Base-by-base conservation (phyloP, 2,797 vertebrate species). In the Octomys mimax region DNA sequence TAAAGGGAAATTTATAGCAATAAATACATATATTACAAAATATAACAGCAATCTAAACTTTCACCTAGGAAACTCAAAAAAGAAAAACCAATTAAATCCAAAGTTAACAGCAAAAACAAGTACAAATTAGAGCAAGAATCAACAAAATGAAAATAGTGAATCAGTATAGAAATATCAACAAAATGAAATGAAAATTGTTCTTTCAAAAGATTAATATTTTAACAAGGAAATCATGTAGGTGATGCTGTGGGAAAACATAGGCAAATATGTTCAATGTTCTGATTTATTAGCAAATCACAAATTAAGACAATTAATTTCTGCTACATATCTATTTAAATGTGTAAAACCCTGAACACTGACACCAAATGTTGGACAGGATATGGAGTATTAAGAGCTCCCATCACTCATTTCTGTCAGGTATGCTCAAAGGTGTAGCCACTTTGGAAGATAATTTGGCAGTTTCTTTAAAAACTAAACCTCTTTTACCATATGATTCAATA, bases 221-320 rank as follows among this genome's bases (percentile, higher is more conserved):
- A 66, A 19, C 46, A 81, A 77, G 70, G 28, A 77, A 82, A 13
- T 61, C 5, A 59, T 57, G 61, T 18, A 88, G 2, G 42, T 83
- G 16, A 36, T 10, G 46, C 54, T 57, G 5, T 57, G 54, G 42
- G 9, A 61, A 87, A 91, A 24, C 21, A 82, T 83, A 61, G 61
- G 18, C 89, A 92, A 62, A 68, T 31, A 10, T 62, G 5, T 62
- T 71, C 18, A 54, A 39, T 18, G 39, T 39, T 42, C 75, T 49
- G 68, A 42, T 70, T 91, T 22, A 68, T 73, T 66, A 66, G 6
- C 16, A 28, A 95, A 75, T n/a, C 92, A 1, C n/a, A 89, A 84
- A 84, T 64, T 24, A 70, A 95, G 94, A 73, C 68, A 93, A 62
- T n/a, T 61, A 64, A 16, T 52, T 78, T 52, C 46, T 52, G 71